phyloP scores from a whole-genome alignment of 2,113 vertebrate species.

The pig (Sus scrofa) region T2T-Sscrofa CM000821.6:15331501-15332000 shows the following conservation, averaged over 20 bases:
- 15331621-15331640: background rate
- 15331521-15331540: background rate
- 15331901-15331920: background rate
- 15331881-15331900: background rate
- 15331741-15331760: too few relatives aligned
- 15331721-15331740: too few relatives aligned
- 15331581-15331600: background rate
- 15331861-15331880: background rate
- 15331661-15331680: fast-evolving
- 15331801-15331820: background rate
- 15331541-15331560: background rate
- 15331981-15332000: background rate
- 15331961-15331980: background rate
- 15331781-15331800: background rate
- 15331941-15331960: background rate
- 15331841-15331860: background rate
- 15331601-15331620: background rate
- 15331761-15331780: fast-evolving
- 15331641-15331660: background rate
- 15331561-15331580: background rate
- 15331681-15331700: background rate
- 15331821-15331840: background rate
- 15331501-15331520: background rate
- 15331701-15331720: background rate
- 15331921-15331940: background rate